Conservation (phyloP, 2,888 invertebrate species). For the Dynastes tityus region DNA sequence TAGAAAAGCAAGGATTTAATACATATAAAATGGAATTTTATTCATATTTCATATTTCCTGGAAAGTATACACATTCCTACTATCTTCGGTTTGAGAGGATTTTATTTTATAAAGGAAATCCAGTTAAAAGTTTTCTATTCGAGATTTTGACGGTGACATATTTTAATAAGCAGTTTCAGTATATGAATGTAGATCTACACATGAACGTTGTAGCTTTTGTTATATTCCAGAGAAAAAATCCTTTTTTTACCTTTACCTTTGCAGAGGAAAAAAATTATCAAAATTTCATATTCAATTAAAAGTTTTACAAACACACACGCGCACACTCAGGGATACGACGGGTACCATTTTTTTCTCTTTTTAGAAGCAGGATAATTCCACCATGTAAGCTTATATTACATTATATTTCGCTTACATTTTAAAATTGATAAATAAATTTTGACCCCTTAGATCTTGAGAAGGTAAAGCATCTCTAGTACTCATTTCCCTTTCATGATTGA, state of each 20-base stretch:
- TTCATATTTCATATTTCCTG: conserved; percentile 4
- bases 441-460: conserved; percentile 1
- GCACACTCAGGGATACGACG: too few relatives aligned
- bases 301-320: conserved; percentile 19
- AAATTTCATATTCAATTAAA: conserved; percentile 43
- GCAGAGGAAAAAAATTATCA: conserved; percentile 17
- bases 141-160: conserved; percentile 11
- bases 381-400: too few relatives aligned
- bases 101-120: conserved; percentile 28
- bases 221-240: not conserved
- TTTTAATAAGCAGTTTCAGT: not conserved
- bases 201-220: not conserved
- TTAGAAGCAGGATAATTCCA: not conserved
- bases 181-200: conserved; percentile 1
- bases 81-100: not conserved
- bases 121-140: conserved; percentile 7
- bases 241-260: not conserved
- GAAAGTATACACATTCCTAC: not conserved
- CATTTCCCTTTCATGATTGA: conserved; percentile 35
- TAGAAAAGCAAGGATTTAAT: not conserved
- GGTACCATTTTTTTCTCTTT: not conserved
- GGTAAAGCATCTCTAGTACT: conserved; percentile 13
- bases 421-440: conserved; percentile 42
- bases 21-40: conserved; percentile 1
- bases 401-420: conserved; percentile 8